Evolutionary conservation across 2,888 invertebrate genomes (phyloP), one percentile per base, ranked within the genome.

Genomic region (Tachina fera): DNA sequence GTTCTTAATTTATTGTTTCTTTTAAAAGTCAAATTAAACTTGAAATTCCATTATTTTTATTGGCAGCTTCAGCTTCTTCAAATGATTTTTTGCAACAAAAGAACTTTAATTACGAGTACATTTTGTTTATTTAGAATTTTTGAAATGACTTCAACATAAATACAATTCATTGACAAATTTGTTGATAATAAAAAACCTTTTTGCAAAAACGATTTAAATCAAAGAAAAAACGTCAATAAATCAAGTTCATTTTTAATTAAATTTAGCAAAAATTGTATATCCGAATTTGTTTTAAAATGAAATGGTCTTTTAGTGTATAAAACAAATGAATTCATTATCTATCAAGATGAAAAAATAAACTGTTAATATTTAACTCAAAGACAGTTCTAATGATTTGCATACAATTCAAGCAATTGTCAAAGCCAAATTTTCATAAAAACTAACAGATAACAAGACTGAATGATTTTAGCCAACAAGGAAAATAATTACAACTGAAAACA

Each of bases 401-500:
- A 67, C 72, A 74, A 39, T 31, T 16, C 49, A 49, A 58, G 22
- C 58, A 49, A 60, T 19, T 19, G 65, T 60, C 60, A 19, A 58
- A 58, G 22, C 47, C 22, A 11, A 19, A n/a, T 39, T 56, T 65
- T 41, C 56, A 63, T 47, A 49, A n/a, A 65, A 6, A 43, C 9
- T 6, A 13, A 61, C 63, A 41, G 39, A 70, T 45, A 56, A 78
- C 63, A 74, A 43, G 31, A 61, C 70, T 53, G 63, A 6, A 63
- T 83, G 67, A 56, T 79, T 70, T 83, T 83, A 74, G 83, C 74
- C 74, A 75, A 84, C 70, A 75, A 84, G 53, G 61, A 72, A 68
- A 84, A 70, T 79, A 84, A 75, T 84, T 79, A 79, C 74, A 70
- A 70, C 74, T 83, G 78, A 61, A 68, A 82, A 75, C 41, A 61